phyloP scores from a whole-genome alignment of 2,113 vertebrate species.

The Synchiropus splendidus region DNA sequence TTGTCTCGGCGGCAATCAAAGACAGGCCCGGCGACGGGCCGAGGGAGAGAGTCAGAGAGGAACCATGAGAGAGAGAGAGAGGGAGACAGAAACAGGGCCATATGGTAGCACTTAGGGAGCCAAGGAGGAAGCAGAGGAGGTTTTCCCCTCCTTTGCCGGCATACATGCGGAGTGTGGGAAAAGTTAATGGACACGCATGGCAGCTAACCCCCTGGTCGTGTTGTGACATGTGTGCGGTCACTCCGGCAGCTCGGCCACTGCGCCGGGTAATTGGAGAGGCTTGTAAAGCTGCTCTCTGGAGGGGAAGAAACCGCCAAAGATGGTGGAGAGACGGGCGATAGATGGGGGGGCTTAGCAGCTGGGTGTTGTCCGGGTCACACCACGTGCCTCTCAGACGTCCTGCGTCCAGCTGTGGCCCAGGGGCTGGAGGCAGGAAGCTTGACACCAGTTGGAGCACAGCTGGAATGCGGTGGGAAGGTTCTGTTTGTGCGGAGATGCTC shows the following conservation, averaged over 20 bases:
- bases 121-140: constrained; percentile 78
- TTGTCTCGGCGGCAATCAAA: constrained; percentile 79
- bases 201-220: constrained; percentile 73
- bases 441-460: constrained; percentile 41
- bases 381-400: constrained; percentile 62
- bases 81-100: constrained; percentile 63
- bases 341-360: constrained; percentile 39
- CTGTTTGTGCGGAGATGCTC: constrained; percentile 16
- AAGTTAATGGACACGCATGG: constrained; percentile 89
- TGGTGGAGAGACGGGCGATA: constrained; percentile 19
- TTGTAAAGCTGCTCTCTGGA: constrained; percentile 62
- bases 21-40: constrained; percentile 58
- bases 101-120: constrained; percentile 89
- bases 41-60: constrained; percentile 38
- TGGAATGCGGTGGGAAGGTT: constrained; percentile 52
- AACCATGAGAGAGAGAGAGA: constrained; percentile 35
- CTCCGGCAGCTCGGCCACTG: constrained; percentile 59
- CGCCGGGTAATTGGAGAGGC: constrained; percentile 61
- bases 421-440: constrained; percentile 58
- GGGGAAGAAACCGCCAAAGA: constrained; percentile 46
- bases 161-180: constrained; percentile 82
- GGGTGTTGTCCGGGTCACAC: constrained; percentile 59
- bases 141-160: constrained; percentile 26
- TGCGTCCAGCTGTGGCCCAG: constrained; percentile 62
- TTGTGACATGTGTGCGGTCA: constrained; percentile 72